phyloP scores from a whole-genome alignment of 2,797 vertebrate genomes.

The Taeniopygia guttata region DNA sequence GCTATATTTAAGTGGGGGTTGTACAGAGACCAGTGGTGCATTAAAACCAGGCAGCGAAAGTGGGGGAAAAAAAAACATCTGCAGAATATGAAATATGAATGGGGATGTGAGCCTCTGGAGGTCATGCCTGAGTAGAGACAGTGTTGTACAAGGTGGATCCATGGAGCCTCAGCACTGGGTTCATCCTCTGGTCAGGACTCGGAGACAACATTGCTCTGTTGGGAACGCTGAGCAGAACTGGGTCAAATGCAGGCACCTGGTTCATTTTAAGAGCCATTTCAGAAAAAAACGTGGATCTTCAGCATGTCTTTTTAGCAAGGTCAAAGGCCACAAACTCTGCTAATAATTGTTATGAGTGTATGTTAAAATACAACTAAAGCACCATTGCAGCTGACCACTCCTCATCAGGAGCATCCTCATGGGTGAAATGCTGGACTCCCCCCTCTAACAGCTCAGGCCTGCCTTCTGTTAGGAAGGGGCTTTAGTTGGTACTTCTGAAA shows the following conservation, averaged over 20 bases:
- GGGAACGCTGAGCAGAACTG: background rate
- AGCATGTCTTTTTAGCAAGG: background rate
- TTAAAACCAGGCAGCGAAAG: background rate
- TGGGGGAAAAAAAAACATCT: background rate
- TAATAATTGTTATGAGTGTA: background rate
- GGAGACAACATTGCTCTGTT: background rate
- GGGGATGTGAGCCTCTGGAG: background rate
- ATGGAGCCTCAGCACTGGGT: background rate
- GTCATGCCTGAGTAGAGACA: background rate
- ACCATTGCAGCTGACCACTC: background rate
- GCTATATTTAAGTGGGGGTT: background rate
- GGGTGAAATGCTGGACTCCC: background rate
- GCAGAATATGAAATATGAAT: constrained; percentile 48
- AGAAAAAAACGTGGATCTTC: background rate
- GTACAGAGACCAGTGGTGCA: background rate
- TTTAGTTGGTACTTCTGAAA: background rate
- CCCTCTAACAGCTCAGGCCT: background rate
- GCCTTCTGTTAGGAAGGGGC: background rate
- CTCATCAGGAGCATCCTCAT: background rate
- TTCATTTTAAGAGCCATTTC: background rate
- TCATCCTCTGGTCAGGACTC: constrained; percentile 31
- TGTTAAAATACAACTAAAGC: background rate
- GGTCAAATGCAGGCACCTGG: background rate
- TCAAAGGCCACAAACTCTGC: background rate
- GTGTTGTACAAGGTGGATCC: background rate